A percentile compares a stretch with the other conserved stretches of the same genome.
Conservation (phyloP, 2,113 vertebrate species). For the Megaceryle maxima region DNA sequence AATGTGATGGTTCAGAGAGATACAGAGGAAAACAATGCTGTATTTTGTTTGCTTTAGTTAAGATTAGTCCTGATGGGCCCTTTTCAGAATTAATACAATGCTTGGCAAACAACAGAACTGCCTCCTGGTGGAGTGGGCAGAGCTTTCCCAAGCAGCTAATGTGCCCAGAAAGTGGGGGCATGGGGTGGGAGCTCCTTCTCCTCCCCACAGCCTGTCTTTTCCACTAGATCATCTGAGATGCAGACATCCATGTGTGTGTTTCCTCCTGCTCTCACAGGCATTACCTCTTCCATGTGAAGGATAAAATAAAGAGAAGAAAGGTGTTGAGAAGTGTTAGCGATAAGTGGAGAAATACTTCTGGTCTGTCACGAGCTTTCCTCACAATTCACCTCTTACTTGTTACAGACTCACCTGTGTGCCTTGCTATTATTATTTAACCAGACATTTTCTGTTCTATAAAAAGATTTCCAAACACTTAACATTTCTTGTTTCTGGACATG, state of each 20-base stretch:
- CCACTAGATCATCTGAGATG: neutral
- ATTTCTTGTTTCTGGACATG: constrained; percentile 9
- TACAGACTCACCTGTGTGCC: neutral
- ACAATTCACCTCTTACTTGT: neutral
- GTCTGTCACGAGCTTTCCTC: neutral
- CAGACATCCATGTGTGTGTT: neutral
- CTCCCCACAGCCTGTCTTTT: rapidly evolving
- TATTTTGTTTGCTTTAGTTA: neutral
- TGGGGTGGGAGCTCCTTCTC: neutral
- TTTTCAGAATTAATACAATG: neutral
- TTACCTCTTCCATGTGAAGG: neutral
- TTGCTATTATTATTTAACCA: neutral
- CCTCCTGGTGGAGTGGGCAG: neutral
- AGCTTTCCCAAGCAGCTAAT: neutral
- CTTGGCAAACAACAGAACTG: neutral
- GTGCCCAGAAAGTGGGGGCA: rapidly evolving
- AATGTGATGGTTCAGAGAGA: neutral
- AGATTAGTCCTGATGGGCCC: neutral
- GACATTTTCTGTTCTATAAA: neutral
- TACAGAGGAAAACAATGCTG: neutral
- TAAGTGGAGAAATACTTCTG: neutral
- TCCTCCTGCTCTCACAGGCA: neutral
- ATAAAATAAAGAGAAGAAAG: neutral
- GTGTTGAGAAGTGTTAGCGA: neutral
- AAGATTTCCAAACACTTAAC: neutral